Evolutionary conservation across 2,797 vertebrate species (phyloP).

Genomic region (Halcyon leucocephala): DNA sequence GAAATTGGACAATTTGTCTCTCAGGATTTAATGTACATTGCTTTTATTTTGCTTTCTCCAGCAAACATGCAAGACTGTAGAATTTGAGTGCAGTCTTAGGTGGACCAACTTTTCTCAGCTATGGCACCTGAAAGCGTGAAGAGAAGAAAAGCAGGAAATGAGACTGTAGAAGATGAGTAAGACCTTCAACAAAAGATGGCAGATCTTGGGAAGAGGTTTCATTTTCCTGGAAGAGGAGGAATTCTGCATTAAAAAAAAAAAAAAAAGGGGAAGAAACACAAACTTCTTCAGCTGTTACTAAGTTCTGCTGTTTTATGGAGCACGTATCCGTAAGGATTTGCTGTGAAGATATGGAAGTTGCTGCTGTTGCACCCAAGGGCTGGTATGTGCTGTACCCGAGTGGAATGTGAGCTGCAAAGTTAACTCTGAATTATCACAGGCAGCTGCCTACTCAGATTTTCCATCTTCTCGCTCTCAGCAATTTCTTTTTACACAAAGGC

Average conservation of each 20-base stretch:
- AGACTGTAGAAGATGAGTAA: neutral
- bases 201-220: neutral
- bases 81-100: neutral
- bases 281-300: neutral
- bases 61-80: neutral
- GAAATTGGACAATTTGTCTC: neutral
- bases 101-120: neutral
- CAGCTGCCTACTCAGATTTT: slow-evolving; percentile 14
- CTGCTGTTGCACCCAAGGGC: neutral
- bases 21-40: neutral
- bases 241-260: neutral
- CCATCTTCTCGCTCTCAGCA: neutral
- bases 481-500: neutral
- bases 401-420: neutral
- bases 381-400: neutral
- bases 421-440: neutral
- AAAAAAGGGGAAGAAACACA: neutral
- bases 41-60: neutral
- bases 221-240: neutral
- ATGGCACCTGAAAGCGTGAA: neutral
- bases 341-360: neutral
- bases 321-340: neutral
- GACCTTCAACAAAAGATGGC: neutral
- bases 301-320: neutral
- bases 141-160: neutral